Conservation (phyloP, 2,888 invertebrate species). For the Ophioninae sp. region DNA sequence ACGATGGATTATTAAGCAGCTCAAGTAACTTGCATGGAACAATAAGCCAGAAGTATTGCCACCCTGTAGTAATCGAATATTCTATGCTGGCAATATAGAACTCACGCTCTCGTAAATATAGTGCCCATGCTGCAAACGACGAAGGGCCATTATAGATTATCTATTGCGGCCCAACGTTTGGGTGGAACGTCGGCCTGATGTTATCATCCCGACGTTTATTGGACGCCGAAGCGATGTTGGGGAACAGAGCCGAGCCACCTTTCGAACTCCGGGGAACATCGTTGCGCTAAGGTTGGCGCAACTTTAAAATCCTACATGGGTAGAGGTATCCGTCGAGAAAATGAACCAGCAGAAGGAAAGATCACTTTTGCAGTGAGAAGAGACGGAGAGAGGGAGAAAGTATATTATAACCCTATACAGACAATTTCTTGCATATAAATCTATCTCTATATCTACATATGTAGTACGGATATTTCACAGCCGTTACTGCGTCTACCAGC, state of each 20-base stretch:
- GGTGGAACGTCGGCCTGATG: slow-evolving; percentile 1
- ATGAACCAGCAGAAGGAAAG: too few relatives aligned
- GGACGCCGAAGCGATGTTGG: background rate
- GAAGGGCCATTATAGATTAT: background rate
- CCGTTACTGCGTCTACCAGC: background rate
- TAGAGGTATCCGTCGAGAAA: too few relatives aligned
- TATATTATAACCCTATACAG: slow-evolving; percentile 29
- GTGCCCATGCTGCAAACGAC: background rate
- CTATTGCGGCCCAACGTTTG: background rate
- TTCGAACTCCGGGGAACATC: background rate
- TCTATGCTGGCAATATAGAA: background rate
- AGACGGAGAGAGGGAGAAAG: too few relatives aligned
- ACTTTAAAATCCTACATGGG: background rate
- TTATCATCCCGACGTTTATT: background rate
- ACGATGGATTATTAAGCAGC: background rate
- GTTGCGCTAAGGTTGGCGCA: background rate
- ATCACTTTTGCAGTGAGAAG: too few relatives aligned
- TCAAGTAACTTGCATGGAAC: background rate
- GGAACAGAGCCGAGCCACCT: background rate
- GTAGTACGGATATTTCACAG: slow-evolving; percentile 28
- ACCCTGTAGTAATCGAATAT: background rate
- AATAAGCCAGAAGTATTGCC: background rate
- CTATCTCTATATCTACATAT: background rate
- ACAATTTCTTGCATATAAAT: slow-evolving; percentile 15
- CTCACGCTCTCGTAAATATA: background rate